Evolutionary conservation across 2,888 invertebrate species (phyloP), one percentile per base, ranked within the genome.

Genomic region (Cybosia mesomella): DNA sequence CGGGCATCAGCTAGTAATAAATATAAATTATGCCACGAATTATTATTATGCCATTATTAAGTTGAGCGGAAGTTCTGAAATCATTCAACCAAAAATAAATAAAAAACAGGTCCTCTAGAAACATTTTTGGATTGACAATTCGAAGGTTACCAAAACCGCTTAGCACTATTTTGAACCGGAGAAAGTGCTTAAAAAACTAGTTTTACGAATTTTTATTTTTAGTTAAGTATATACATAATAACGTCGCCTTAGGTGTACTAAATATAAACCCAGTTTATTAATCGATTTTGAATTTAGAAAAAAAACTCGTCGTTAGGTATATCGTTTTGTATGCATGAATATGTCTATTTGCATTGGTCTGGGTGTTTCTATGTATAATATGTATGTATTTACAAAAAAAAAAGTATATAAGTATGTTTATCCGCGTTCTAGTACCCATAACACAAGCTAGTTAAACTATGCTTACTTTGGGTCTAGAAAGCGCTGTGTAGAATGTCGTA

Each of bases 191-290:
- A 24, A 9, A 24, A 39, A 59, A 59, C 59, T 22, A 10, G 59
- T 24, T 59, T 59, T 58, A 15, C 9, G 18, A 22, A 18, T 36
- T 58, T 59, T 15, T 18, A 10, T 18, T 59, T 39, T 24, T 39
- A n/a, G n/a, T n/a, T n/a, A n/a, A n/a, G n/a, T n/a, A n/a, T n/a
- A 39, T 59, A 18, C 24, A 39, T 24, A 24, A 59, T 13, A 39
- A 59, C 39, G 39, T 18, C 39, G 24, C 21, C 59, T 59, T 13
- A 59, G 36, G 36, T 59, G 15, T 59, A 59, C 22, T 59, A 43
- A 15, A 15, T 39, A 36, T 39, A 59, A 36, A 59, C 8, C 36
- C 58, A 15, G 9, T 15, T 24, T 21, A 58, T 21, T 24, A 24
- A 18, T 39, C 15, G 4, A n/a, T 10, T 39, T 59, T 18, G 18